Evolutionary conservation across 1,140 invertebrate genomes (phyloP), one percentile per base, ranked within the genome.

Genomic region (Pantala flavescens): DNA sequence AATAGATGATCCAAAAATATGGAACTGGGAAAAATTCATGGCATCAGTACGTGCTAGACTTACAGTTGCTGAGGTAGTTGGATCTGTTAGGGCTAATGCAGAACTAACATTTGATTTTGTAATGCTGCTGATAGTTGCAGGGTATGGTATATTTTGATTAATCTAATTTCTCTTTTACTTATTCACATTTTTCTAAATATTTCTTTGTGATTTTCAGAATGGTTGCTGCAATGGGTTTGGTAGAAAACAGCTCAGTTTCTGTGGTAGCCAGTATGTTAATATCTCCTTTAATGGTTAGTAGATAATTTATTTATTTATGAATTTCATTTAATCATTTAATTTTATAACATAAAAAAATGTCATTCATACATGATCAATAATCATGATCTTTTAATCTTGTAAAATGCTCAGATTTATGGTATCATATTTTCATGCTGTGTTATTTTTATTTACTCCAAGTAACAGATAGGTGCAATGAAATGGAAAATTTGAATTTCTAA

Each of bases 181-280:
- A 36, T 2, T 36, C 9, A 9, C 3, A 36, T 36, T 36, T 36
- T 63, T 7, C 49, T 3, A 21, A 63, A 3, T 63, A 16, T 63
- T 16, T 63, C 49, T 70, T 1, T 73, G 5, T 74, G 5, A 43
- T 19, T 78, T 78, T 5, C 42, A 83, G 83, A 23, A 76, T 84
- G 42, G 83, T 88, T 71, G 85, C 87, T 24, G 84, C 81, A 14
- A 74, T 87, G 73, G 87, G 87, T 63, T 77, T 88, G 55, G 80
- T 86, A 43, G 87, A 88, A 76, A 84, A 85, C 78, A 85, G 82
- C 78, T 88, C 88, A 11, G 87, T 92, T 14, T 85, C 88, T 76
- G 79, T 93, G 28, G 89, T 92, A 7, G 91, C 91, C 49, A 91
- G 89, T 78, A 93, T 93, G 91, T 82, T 93, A 1, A 89, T 93